Evolutionary conservation across 1,140 invertebrate genomes (phyloP).

Genomic region (Drepana arcuata): DNA sequence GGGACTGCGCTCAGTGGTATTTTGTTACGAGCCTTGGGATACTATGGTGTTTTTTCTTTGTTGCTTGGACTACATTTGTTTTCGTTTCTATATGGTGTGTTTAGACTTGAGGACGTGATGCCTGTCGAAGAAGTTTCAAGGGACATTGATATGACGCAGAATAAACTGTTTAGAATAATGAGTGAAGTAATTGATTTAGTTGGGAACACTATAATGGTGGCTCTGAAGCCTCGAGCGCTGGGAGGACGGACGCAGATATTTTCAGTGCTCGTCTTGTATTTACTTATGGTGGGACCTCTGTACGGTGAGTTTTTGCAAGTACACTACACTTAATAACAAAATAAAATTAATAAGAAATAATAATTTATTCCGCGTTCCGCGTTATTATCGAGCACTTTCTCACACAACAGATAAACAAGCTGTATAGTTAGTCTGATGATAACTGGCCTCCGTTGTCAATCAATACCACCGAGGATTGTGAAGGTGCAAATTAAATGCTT

Average conservation of each 20-base stretch:
- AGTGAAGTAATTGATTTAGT: conserved; percentile 54
- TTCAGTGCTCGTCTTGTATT: conserved; percentile 55
- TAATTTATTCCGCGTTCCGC: too few species aligned
- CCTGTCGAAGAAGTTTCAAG: conserved; percentile 26
- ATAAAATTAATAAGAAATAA: not conserved
- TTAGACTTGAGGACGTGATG: conserved; percentile 49
- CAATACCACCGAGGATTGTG: too few species aligned
- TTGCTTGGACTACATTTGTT: conserved; percentile 34
- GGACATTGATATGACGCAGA: conserved; percentile 12
- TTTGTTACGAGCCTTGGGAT: conserved; percentile 39
- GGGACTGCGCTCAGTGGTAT: conserved; percentile 62
- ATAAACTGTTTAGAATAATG: conserved; percentile 22
- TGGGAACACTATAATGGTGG: conserved; percentile 62
- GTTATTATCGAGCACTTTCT: too few species aligned
- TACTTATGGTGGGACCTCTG: conserved; percentile 68
- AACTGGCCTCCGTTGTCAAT: too few species aligned
- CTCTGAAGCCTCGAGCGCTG: conserved; percentile 48
- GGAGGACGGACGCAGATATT: conserved; percentile 58
- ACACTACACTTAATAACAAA: too few species aligned
- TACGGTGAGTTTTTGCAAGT: conserved; percentile 51
- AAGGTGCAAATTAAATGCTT: too few species aligned
- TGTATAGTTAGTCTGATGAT: too few species aligned
- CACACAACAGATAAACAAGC: too few species aligned
- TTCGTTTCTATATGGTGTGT: conserved; percentile 47
- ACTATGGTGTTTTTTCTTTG: conserved; percentile 58